phyloP scores from a whole-genome alignment of 2,888 invertebrate species.

The Pterostichus niger region DNA sequence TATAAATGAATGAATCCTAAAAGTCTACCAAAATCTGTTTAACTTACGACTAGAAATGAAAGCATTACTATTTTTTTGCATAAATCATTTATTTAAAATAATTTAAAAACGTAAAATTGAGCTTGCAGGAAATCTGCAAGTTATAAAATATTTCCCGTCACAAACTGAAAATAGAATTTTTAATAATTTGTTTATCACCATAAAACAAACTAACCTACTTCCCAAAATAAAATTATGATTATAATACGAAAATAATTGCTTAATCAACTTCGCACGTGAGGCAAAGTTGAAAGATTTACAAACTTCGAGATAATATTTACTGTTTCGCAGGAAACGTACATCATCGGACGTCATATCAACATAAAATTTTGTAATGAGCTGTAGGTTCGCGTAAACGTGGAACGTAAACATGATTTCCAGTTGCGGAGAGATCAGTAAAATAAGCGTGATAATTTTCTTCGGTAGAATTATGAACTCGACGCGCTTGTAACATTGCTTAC shows the following conservation, averaged over 20 bases:
- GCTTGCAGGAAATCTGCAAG: neutral
- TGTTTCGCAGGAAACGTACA: constrained; percentile 27
- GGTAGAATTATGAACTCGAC: constrained; percentile 3
- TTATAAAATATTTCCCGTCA: constrained; percentile 13
- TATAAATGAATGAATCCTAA: too few species aligned
- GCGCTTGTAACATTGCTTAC: neutral
- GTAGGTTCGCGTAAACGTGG: neutral
- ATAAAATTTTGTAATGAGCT: constrained; percentile 23
- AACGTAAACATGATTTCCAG: constrained; percentile 9
- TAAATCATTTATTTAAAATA: too few species aligned
- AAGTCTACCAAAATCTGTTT: too few species aligned
- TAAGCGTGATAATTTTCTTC: neutral
- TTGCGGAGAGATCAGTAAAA: constrained; percentile 39
- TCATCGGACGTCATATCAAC: constrained; percentile 39
- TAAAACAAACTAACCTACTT: constrained; percentile 33
- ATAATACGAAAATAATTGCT: constrained; percentile 28
- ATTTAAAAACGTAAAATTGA: neutral
- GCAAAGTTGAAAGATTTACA: constrained; percentile 25
- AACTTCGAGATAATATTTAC: constrained; percentile 44
- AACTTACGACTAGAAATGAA: neutral
- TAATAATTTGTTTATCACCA: constrained; percentile 34
- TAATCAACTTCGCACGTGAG: constrained; percentile 18
- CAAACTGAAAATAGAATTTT: constrained; percentile 13
- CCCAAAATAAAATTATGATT: constrained; percentile 50
- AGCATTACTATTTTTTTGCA: neutral